Percentiles rank a stretch among this genome's conserved stretches.
Conservation (phyloP, 1,140 invertebrate species). For the Hydropsyche tenuis region DNA sequence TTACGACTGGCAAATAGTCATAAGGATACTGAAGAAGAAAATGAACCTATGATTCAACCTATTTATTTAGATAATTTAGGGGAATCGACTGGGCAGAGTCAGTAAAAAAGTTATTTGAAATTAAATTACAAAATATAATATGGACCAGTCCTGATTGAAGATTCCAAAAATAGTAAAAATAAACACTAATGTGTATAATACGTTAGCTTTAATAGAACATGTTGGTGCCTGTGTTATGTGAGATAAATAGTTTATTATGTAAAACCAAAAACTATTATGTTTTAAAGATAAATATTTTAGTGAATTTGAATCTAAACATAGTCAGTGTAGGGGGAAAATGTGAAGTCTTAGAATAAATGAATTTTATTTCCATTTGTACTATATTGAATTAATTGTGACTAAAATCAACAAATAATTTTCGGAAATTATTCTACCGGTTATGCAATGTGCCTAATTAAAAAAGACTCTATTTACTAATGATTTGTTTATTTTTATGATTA, state of each 20-base stretch:
- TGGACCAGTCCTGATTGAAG: neutral
- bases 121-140: too few relatives aligned
- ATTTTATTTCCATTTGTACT: too few relatives aligned
- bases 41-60: slow-evolving; percentile 24
- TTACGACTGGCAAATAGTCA: slow-evolving; percentile 32
- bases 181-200: neutral
- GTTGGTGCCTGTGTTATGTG: slow-evolving; percentile 12
- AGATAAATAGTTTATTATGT: neutral
- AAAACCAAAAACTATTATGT: slow-evolving; percentile 11
- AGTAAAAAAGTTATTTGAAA: too few relatives aligned
- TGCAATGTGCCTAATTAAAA: too few relatives aligned
- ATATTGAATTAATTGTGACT: too few relatives aligned
- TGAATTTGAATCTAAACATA: neutral
- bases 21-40: slow-evolving; percentile 31
- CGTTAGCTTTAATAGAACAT: slow-evolving; percentile 7
- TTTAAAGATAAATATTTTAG: slow-evolving; percentile 1
- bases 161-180: neutral
- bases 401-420: too few relatives aligned
- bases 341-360: too few relatives aligned
- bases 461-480: too few relatives aligned
- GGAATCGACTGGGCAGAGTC: too few relatives aligned
- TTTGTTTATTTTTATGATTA: too few relatives aligned
- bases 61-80: slow-evolving; percentile 8
- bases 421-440: too few relatives aligned
- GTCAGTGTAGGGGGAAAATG: too few relatives aligned